Base-by-base conservation (phyloP, 1,140 invertebrate genomes). In the Melipona quadrifasciata region DNA sequence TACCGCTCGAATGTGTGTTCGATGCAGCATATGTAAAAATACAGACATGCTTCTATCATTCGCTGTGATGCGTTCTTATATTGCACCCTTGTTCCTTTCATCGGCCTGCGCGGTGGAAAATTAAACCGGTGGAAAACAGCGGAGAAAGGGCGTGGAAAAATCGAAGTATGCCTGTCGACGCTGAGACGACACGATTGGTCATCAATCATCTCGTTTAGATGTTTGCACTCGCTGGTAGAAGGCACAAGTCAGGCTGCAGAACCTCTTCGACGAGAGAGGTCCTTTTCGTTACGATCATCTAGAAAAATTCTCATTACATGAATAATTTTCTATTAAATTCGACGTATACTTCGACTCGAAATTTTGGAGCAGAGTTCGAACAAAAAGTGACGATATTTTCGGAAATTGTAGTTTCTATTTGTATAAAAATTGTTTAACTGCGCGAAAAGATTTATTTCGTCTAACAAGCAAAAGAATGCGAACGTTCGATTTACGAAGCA, bases 151-250 rank as follows among this genome's bases (percentile, higher is more conserved):
- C 16, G 47, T 64, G 34, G 65, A 80, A 31, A 55, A 80, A 55
- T 80, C 81, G 39, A 75, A 90, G 86, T 76, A 80, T 78, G 87
- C 89, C 90, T 91, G 87, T 90, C 90, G 90, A 91, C 84, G 86
- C 51, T 77, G 71, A 78, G 57, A 61, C 72, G 64, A 84, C 65
- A 84, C 84, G 87, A 88, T 85, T 87, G 34, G 81, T 67, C 70
- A 70, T 58, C 47, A 1, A 88, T 91, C 88, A 87, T 83, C 70
- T 85, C 57, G 70, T 84, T 87, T 85, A 84, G 82, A 89, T 87
- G 85, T 90, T 87, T 90, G 92, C 92, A 93, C 92, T 87, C 64
- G 92, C 92, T 93, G 89, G 81, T 93, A 93, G 91, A 91, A 90
- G 87, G 90, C 91, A 92, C 91, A 84, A 67, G 77, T 88, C 86